These are phyloP conservation scores for Micoletzkya japonica DNA, from an alignment of 2,888 invertebrate species.

Conservation along the genomic window DNA sequence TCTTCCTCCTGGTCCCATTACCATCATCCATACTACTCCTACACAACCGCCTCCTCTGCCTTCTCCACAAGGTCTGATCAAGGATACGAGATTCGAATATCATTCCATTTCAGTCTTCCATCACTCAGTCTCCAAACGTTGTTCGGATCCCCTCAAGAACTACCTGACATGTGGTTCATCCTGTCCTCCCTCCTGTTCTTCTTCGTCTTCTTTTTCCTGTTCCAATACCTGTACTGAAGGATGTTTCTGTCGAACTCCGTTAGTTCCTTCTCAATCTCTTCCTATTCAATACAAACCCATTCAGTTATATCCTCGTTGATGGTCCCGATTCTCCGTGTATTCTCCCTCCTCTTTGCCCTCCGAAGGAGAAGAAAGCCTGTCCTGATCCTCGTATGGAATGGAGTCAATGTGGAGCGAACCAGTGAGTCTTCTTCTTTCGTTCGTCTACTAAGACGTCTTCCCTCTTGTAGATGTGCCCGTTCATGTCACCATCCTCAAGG, in stretches of 20 bases:
- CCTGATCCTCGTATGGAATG: slow-evolving; percentile 46
- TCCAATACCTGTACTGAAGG: slow-evolving; percentile 38
- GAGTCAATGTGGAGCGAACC: slow-evolving; percentile 39
- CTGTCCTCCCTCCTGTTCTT: slow-evolving; percentile 36
- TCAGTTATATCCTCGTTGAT: slow-evolving; percentile 16
- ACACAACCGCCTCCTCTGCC: slow-evolving; percentile 13
- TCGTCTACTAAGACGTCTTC: neutral
- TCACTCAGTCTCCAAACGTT: slow-evolving; percentile 32
- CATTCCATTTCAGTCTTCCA: neutral
- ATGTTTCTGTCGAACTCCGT: slow-evolving; percentile 42
- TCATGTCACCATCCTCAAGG: slow-evolving; percentile 46
- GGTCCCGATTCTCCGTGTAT: slow-evolving; percentile 42
- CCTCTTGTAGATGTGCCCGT: slow-evolving; percentile 39
- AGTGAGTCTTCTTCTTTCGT: neutral
- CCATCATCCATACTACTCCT: slow-evolving; percentile 21
- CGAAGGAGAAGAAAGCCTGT: slow-evolving; percentile 30
- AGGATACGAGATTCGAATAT: neutral
- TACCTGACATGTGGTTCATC: slow-evolving; percentile 45
- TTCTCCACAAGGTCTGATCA: neutral
- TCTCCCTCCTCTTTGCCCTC: slow-evolving; percentile 43
- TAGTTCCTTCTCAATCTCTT: neutral
- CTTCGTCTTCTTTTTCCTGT: too few relatives aligned
- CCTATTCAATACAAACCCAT: neutral
- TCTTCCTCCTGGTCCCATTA: slow-evolving; percentile 19
- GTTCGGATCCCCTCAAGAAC: slow-evolving; percentile 47